Percentiles rank a stretch among this genome's conserved stretches.
phyloP scores from a whole-genome alignment of 2,888 invertebrate genomes.

The Isoperla grammatica region DNA sequence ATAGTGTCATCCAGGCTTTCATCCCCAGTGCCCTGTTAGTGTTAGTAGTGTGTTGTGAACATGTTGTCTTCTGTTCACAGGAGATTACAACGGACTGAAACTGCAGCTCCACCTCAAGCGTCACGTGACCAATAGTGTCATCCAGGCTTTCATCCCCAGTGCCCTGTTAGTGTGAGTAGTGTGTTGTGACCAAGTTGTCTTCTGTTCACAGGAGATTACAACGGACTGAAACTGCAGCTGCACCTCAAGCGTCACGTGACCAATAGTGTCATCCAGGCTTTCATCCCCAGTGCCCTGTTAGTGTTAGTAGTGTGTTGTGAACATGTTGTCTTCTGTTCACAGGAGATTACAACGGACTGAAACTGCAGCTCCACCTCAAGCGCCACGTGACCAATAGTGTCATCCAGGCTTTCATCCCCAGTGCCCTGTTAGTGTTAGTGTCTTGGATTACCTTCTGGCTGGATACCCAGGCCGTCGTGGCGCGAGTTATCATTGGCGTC shows the following conservation, averaged over 20 bases:
- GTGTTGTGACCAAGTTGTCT: too few relatives aligned
- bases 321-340: too few relatives aligned
- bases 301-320: too few relatives aligned
- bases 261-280: too few relatives aligned
- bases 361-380: slow-evolving; percentile 48
- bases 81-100: slow-evolving; percentile 50
- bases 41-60: too few relatives aligned
- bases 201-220: too few relatives aligned
- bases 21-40: too few relatives aligned
- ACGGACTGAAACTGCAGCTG: too few relatives aligned
- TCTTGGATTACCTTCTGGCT: slow-evolving; percentile 46
- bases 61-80: too few relatives aligned
- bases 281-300: too few relatives aligned
- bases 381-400: slow-evolving; percentile 55
- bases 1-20: too few relatives aligned
- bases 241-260: too few relatives aligned
- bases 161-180: slow-evolving; percentile 49
- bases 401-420: slow-evolving; percentile 54
- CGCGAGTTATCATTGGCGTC: slow-evolving; percentile 46
- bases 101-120: slow-evolving; percentile 49
- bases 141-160: slow-evolving; percentile 54
- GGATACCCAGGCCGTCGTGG: slow-evolving; percentile 45
- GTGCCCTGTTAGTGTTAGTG: slow-evolving; percentile 48
- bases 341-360: slow-evolving; percentile 52
- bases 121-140: slow-evolving; percentile 53